These are phyloP conservation scores for mouse (Mus musculus) DNA, from an alignment of 2,113 vertebrate genomes.

Conservation along the genomic window GRCm39 chr2:119348501-119349000, in stretches of 20 bases:
- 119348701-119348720: no score
- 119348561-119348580: no score
- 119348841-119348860: not conserved
- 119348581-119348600: no score
- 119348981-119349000: not conserved
- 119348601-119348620: no score
- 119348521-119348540: not conserved
- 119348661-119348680: no score
- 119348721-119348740: no score
- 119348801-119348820: not conserved
- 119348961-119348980: not conserved
- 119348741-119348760: not conserved
- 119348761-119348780: not conserved
- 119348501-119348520: not conserved
- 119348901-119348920: not conserved
- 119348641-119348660: no score
- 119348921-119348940: not conserved
- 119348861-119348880: not conserved
- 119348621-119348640: no score
- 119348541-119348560: not conserved
- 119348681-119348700: no score
- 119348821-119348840: not conserved
- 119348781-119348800: not conserved
- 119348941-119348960: not conserved
- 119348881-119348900: not conserved